Conservation (phyloP, 2,888 invertebrate species). For the Leucozona laternaria region DNA sequence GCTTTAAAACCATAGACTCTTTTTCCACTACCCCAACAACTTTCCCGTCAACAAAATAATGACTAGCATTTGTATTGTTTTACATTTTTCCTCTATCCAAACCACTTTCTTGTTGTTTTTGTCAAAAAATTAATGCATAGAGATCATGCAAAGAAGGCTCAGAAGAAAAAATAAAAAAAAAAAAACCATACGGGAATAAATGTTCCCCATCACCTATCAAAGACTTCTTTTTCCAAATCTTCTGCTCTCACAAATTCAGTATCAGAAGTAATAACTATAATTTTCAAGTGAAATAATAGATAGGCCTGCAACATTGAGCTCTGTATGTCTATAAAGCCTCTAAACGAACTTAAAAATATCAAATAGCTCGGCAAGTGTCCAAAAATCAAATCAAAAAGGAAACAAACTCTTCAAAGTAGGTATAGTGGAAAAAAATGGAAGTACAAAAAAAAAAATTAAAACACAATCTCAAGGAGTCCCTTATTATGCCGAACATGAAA, state of each 20-base stretch:
- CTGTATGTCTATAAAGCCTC: not conserved
- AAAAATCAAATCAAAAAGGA: conserved; percentile 25
- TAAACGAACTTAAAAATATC: not conserved
- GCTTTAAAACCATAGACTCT: not conserved
- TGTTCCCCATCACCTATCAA: not conserved
- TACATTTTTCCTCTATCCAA: conserved; percentile 36
- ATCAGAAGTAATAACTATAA: not conserved
- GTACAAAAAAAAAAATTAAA: not conserved
- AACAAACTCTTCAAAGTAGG: not conserved
- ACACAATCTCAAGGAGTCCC: conserved; percentile 45
- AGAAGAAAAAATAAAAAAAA: not conserved
- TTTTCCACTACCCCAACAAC: not conserved
- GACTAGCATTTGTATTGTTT: conserved; percentile 58
- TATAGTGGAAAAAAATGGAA: not conserved
- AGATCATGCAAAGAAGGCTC: conserved; percentile 40
- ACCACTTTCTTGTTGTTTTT: conserved; percentile 35
- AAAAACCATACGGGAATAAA: not conserved
- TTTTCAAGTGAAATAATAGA: not conserved
- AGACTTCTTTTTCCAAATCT: not conserved
- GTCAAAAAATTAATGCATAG: conserved; percentile 61
- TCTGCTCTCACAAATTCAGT: not conserved
- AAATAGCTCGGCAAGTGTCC: conserved; percentile 43
- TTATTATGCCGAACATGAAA: conserved; percentile 74
- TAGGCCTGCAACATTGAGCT: not conserved
- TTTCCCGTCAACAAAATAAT: conserved; percentile 32